Evolutionary conservation across 2,113 vertebrate species (phyloP).

Genomic region (Neopipo cinnamomea): DNA sequence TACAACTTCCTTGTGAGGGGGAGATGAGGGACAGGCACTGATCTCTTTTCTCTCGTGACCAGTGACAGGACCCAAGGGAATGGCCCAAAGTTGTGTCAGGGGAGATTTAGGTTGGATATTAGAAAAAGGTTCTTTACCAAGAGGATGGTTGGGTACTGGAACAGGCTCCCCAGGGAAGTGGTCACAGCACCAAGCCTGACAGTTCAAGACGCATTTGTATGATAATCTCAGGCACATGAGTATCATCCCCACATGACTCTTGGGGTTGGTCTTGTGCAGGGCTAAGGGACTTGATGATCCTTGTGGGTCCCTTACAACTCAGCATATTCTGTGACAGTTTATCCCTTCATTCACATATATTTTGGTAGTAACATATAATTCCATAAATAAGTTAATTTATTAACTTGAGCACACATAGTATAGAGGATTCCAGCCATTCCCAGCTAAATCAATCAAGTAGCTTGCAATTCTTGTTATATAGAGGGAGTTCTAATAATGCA

Average conservation of each 20-base stretch:
- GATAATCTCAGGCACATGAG: background rate
- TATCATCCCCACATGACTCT: background rate
- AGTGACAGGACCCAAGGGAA: background rate
- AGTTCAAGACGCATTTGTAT: background rate
- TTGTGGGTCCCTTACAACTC: background rate
- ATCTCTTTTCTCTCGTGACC: background rate
- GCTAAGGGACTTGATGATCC: background rate
- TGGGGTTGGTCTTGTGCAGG: background rate
- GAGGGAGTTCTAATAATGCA: background rate
- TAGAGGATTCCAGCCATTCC: background rate
- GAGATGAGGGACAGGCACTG: background rate
- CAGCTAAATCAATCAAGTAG: background rate
- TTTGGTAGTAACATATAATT: background rate
- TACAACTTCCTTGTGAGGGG: background rate
- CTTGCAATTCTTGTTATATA: background rate
- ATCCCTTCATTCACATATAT: background rate
- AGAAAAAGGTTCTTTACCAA: background rate
- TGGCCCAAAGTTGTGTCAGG: background rate
- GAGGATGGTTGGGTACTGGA: background rate
- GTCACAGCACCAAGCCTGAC: background rate
- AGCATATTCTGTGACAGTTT: background rate
- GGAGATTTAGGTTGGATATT: background rate
- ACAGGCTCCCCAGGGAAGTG: background rate
- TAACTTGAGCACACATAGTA: background rate
- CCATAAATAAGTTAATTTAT: background rate